Percentiles rank a stretch among this genome's conserved stretches.
Conservation (phyloP, 2,888 invertebrate species). For the Lymantria dispar region DNA sequence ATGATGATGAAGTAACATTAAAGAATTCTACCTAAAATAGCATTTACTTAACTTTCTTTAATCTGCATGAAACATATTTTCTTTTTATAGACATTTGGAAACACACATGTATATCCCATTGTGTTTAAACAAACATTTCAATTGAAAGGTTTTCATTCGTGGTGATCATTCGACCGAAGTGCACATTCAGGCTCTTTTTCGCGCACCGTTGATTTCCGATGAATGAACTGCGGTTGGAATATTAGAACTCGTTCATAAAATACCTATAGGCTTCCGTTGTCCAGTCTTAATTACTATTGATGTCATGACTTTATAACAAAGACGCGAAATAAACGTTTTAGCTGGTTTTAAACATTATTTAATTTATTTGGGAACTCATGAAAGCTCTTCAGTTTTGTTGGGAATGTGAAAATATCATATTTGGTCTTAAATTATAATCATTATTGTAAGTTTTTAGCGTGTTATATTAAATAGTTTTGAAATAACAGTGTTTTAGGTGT, state of each 20-base stretch:
- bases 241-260: constrained; percentile 32
- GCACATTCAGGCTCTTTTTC: constrained; percentile 71
- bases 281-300: constrained; percentile 23
- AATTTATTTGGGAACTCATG: too few relatives aligned
- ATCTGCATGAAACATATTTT: not conserved
- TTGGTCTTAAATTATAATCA: too few relatives aligned
- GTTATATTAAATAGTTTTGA: too few relatives aligned
- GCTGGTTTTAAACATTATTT: too few relatives aligned
- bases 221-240: constrained; percentile 65
- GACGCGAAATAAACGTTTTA: too few relatives aligned
- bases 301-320: not conserved
- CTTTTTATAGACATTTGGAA: constrained; percentile 38
- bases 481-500: too few relatives aligned
- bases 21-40: too few relatives aligned
- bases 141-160: constrained; percentile 69
- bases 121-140: constrained; percentile 75
- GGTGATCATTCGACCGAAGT: constrained; percentile 57
- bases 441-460: too few relatives aligned
- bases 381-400: too few relatives aligned
- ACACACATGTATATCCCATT: constrained; percentile 49
- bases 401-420: too few relatives aligned
- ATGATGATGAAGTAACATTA: too few relatives aligned
- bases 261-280: constrained; percentile 13
- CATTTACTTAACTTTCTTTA: too few relatives aligned
- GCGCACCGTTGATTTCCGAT: constrained; percentile 58